A percentile compares a stretch with the other conserved stretches of the same genome.
These are phyloP conservation scores for Agrotis ipsilon DNA, from an alignment of 2,888 invertebrate species.

Conservation along the genomic window DNA sequence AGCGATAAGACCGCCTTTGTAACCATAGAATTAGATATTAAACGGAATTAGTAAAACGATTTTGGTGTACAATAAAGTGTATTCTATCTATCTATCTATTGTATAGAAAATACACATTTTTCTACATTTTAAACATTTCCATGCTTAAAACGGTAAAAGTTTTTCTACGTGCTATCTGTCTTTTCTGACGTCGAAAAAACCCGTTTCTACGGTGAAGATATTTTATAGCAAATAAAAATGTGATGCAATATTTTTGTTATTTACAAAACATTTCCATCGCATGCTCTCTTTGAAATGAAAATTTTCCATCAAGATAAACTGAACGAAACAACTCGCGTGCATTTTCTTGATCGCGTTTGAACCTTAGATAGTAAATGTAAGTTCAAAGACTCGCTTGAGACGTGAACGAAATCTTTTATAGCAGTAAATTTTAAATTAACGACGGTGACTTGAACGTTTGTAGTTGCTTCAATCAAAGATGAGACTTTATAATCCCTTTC, in stretches of 20 bases:
- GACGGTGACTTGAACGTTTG: slow-evolving; percentile 42
- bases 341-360: slow-evolving; percentile 33
- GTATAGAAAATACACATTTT: too few species aligned
- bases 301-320: slow-evolving; percentile 27
- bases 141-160: too few species aligned
- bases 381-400: slow-evolving; percentile 47
- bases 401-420: slow-evolving; percentile 17
- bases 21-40: too few species aligned
- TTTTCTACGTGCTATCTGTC: too few species aligned
- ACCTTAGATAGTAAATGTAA: slow-evolving; percentile 21
- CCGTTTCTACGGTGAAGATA: neutral
- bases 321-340: slow-evolving; percentile 26
- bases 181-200: too few species aligned
- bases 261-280: slow-evolving; percentile 19
- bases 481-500: slow-evolving; percentile 54
- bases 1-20: too few species aligned
- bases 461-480: slow-evolving; percentile 41
- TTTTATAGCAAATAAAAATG: slow-evolving; percentile 25
- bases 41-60: too few species aligned
- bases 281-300: slow-evolving; percentile 25
- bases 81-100: too few species aligned
- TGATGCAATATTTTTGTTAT: slow-evolving; percentile 13
- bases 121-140: too few species aligned
- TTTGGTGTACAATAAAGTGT: too few species aligned
- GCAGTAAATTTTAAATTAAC: slow-evolving; percentile 51